Base-by-base conservation (phyloP, 2,888 invertebrate genomes). In the Noctuana brunneofusca region DNA sequence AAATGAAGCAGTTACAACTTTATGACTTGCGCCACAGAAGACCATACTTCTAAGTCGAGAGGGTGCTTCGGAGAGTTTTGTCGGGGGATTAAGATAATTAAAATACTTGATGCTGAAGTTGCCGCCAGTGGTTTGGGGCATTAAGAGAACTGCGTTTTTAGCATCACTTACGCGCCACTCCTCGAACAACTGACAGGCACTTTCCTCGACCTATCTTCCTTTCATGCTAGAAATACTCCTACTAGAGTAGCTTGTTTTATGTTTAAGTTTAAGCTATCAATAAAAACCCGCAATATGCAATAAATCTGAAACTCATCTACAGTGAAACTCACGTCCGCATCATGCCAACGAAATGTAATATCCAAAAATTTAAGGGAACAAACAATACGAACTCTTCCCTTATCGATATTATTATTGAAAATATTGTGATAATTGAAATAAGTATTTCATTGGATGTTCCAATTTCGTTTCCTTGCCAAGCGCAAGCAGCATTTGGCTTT, bases 1-100 rank as follows among this genome's bases (percentile, higher is more conserved):
- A n/a, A n/a, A n/a, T n/a, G n/a, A n/a, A 38, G 2, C 3, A 5
- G 27, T 56, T 62, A 49, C 32, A 41, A 54, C 35, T 58, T 71
- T 66, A 62, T 71, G 63, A 69, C 72, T 78, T 79, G 66, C 49
- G 66, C 71, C 76, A 63, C 41, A 65, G 65, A 64, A 64, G 64
- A 69, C 16, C 41, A 74, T 71, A 74, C 74, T 72, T 75, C 72
- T 73, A 76, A 81, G 79, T 77, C 75, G 72, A 58, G 64, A 68
- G 67, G 70, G 71, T 70, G 72, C n/a, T 70, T 71, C 65, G 65
- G 70, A 78, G 77, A 79, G 77, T 79, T 81, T 79, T 68, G 75
- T 70, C 67, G 69, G 69, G 67, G 71, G 80, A 81, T 83, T 81
- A 81, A 78, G 75, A 81, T 83, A 82, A 83, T 83, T 83, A 83